Base-by-base conservation (phyloP, 2,113 vertebrate species). In the Orycteropus afer region DNA sequence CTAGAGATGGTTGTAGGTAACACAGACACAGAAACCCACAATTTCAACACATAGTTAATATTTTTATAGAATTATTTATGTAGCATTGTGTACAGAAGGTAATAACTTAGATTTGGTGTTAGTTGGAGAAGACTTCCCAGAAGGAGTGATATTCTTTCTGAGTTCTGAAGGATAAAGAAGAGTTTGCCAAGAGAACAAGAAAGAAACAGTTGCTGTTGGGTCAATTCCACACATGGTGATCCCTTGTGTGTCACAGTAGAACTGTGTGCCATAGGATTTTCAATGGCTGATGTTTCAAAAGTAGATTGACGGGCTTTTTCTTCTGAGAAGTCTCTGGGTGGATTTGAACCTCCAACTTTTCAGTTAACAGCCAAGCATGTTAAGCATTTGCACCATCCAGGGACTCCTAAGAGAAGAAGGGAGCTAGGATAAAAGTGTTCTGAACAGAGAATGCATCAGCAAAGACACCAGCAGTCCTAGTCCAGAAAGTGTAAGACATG, bases 101-200 rank as follows among this genome's bases (percentile, higher is more conserved):
- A 93, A 45, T 65, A 92, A 63, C 9, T 18, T n/a, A 82, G 42
- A 47, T 23, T 63, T 20, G 34, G 7, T 27, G 0, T 53, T 51
- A 87, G 51, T 87, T 65, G 84, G 81, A 95, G 59, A 92, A 67
- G 45, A 71, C 27, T 79, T 95, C 59, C 59, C 47, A 85, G 84
- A 87, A 91, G 8, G 23, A 76, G 10, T 37, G 40, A 55, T 27
- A 49, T 73, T 85, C 37, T 67, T 93, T 87, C 74, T 90, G 51
- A 81, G 18, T 71, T 55, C 88, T 57, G 37, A 80, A 81, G 51
- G 15, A 76, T 47, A 83, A 79, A 40, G 59, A 51, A 93, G 55
- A 88, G 29, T 51, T 83, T 90, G 40, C 37, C 17, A 57, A 57
- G 55, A 57, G 55, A 57, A n/a, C n/a, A 22, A 22, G 18, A 23